A percentile compares a stretch with the other conserved stretches of the same genome.
Evolutionary conservation across 2,113 vertebrate species (phyloP).

Genomic region (Heteronetta atricapilla): DNA sequence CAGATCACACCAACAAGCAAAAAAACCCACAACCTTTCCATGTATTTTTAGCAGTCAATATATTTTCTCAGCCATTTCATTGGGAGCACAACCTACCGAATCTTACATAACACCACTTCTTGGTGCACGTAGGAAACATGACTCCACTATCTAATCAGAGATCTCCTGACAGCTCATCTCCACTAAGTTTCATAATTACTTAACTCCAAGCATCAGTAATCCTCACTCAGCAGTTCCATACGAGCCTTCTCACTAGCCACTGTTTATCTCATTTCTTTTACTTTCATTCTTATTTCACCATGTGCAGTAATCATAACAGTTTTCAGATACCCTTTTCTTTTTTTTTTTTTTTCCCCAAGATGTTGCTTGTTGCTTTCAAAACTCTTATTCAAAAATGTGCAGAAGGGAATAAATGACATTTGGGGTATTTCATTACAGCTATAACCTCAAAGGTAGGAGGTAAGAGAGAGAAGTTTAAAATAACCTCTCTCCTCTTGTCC

Average conservation of each 20-base stretch:
- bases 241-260: background rate
- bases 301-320: background rate
- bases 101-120: background rate
- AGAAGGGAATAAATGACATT: conserved; percentile 33
- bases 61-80: background rate
- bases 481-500: conserved; percentile 4
- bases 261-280: background rate
- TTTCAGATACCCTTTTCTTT: conserved; percentile 16
- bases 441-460: conserved; percentile 2
- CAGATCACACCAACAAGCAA: background rate
- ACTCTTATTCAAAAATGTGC: background rate
- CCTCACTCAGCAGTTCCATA: conserved; percentile 32
- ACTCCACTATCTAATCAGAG: background rate
- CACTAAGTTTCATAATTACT: conserved; percentile 9
- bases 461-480: conserved; percentile 17
- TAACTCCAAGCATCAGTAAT: rapidly evolving
- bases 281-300: background rate
- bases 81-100: background rate
- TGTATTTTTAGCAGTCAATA: background rate
- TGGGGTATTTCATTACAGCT: background rate
- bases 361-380: conserved; percentile 13
- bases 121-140: background rate
- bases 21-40: background rate
- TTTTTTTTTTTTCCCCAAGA: background rate
- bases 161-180: background rate